phyloP scores from a whole-genome alignment of 2,888 invertebrate species.

The Helicoverpa assulta region DNA sequence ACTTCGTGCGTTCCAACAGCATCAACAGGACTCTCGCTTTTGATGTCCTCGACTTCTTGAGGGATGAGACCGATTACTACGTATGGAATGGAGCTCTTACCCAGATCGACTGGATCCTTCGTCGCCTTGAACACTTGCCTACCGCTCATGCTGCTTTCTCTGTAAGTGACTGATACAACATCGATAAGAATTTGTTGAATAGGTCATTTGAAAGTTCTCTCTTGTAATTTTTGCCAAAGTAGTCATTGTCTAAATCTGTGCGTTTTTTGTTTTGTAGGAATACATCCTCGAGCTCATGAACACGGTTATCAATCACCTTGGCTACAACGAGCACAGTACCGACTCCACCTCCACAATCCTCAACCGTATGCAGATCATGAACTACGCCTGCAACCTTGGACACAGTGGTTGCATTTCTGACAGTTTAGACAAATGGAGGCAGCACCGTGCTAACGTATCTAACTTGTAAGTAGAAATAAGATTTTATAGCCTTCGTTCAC shows the following conservation, averaged over 20 bases:
- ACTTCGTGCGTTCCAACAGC: slow-evolving; percentile 91
- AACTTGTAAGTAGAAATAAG: slow-evolving; percentile 69
- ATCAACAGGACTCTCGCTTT: slow-evolving; percentile 90
- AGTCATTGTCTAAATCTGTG: not conserved
- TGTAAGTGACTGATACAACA: slow-evolving; percentile 69
- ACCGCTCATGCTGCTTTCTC: slow-evolving; percentile 72
- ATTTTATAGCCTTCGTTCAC: not conserved
- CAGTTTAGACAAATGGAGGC: slow-evolving; percentile 78
- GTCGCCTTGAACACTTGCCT: slow-evolving; percentile 80
- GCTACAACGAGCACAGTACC: slow-evolving; percentile 81
- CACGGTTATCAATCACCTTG: slow-evolving; percentile 85
- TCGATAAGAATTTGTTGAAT: no score
- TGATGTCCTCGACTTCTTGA: slow-evolving; percentile 92
- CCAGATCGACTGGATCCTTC: slow-evolving; percentile 88
- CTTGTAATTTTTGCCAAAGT: no score
- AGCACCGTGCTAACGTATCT: slow-evolving; percentile 64
- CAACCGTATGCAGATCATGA: slow-evolving; percentile 90
- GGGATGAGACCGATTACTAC: slow-evolving; percentile 92
- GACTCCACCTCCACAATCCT: slow-evolving; percentile 90
- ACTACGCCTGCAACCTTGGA: slow-evolving; percentile 92
- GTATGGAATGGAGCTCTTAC: slow-evolving; percentile 93
- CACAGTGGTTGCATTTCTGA: slow-evolving; percentile 89
- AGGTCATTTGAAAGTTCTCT: no score
- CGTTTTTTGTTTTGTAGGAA: slow-evolving; percentile 66
- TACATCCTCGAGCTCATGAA: slow-evolving; percentile 86